phyloP scores from a whole-genome alignment of 2,113 vertebrate species.

The Scolopax mira region DNA sequence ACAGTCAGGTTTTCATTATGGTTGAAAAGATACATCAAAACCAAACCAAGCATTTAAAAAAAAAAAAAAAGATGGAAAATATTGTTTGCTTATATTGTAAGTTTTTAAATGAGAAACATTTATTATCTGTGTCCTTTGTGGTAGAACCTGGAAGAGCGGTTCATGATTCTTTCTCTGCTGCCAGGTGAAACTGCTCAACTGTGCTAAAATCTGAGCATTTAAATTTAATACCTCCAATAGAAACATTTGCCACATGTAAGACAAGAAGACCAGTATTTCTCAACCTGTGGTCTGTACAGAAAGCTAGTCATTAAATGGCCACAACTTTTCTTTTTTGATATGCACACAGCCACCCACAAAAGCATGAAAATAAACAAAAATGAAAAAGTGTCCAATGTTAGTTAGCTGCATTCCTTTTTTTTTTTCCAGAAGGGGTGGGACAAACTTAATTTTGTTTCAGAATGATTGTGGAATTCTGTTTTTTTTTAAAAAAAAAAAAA shows the following conservation, averaged over 20 bases:
- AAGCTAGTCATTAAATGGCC: background rate
- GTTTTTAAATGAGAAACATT: background rate
- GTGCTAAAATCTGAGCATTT: background rate
- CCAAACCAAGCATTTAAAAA: background rate
- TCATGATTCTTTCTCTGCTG: background rate
- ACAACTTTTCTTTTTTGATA: background rate
- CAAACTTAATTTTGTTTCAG: background rate
- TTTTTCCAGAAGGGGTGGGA: background rate
- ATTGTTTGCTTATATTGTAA: background rate
- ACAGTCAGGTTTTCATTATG: background rate
- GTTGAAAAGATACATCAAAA: background rate
- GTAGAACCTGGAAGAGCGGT: background rate
- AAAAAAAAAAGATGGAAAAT: background rate
- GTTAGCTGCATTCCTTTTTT: background rate
- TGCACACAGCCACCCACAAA: background rate
- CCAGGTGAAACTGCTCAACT: background rate
- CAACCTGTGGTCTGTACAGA: background rate
- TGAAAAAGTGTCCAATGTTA: background rate
- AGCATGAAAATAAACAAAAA: background rate
- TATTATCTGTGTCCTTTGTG: background rate
- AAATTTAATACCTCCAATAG: background rate
- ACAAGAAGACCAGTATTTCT: background rate
- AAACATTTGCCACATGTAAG: background rate
- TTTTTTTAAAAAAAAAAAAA: background rate
- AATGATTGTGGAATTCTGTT: background rate